Evolutionary conservation across 2,797 vertebrate genomes (phyloP).

Genomic region (Neoniphon sammara): DNA sequence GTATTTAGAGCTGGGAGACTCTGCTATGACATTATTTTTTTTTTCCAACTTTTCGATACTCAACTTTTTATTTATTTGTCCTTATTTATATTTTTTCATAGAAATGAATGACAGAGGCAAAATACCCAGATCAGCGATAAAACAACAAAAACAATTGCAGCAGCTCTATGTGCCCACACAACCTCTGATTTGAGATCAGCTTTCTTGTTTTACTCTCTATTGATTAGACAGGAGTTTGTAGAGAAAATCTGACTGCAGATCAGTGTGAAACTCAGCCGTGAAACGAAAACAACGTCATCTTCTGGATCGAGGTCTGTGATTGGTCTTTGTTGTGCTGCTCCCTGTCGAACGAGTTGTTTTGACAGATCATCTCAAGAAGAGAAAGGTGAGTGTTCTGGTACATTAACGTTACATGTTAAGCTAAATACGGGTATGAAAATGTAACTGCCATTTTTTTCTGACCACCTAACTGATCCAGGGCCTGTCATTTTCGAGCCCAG

Average conservation of each 20-base stretch:
- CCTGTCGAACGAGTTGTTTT: constrained; percentile 16
- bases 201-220: not conserved
- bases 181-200: constrained; percentile 16
- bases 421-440: not conserved
- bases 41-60: too few relatives aligned
- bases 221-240: rapidly evolving
- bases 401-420: too few relatives aligned
- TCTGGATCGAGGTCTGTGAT: constrained; percentile 35
- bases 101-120: too few relatives aligned
- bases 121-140: too few relatives aligned
- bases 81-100: too few relatives aligned
- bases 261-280: constrained; percentile 10
- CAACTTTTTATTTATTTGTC: too few relatives aligned
- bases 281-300: constrained; percentile 25
- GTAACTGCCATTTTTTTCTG: not conserved
- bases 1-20: too few relatives aligned
- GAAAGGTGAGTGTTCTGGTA: constrained; percentile 19
- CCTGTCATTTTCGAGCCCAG: not conserved
- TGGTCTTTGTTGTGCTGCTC: constrained; percentile 56
- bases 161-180: too few relatives aligned
- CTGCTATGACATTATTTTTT: too few relatives aligned
- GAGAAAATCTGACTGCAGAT: constrained; percentile 42
- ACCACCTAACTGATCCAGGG: not conserved
- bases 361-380: not conserved
- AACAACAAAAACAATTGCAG: too few relatives aligned